A percentile compares a stretch with the other conserved stretches of the same genome.
These are phyloP conservation scores for Hydrophis major DNA, from an alignment of 2,797 vertebrate genomes.

Conservation along the genomic window DNA sequence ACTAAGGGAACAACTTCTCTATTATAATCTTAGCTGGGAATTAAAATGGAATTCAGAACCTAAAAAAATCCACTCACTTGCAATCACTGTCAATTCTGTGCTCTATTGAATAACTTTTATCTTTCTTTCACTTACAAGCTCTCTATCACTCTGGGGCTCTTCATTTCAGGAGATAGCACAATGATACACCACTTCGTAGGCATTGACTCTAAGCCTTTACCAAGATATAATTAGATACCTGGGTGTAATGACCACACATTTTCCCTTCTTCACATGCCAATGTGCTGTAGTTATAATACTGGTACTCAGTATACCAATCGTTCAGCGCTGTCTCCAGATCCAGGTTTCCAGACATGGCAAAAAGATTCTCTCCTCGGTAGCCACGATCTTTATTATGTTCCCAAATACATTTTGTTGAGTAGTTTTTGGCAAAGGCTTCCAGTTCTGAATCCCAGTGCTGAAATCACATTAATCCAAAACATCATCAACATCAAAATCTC, in stretches of 20 bases:
- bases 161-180: neutral
- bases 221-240: slow-evolving; percentile 61
- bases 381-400: slow-evolving; percentile 75
- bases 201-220: neutral
- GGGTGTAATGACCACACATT: slow-evolving; percentile 78
- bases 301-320: slow-evolving; percentile 68
- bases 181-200: neutral
- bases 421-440: slow-evolving; percentile 70
- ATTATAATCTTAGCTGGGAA: neutral
- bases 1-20: neutral
- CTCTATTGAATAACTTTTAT: neutral
- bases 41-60: neutral
- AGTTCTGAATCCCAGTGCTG: slow-evolving; percentile 74
- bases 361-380: slow-evolving; percentile 73
- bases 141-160: neutral
- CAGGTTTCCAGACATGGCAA: slow-evolving; percentile 66
- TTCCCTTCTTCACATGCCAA: slow-evolving; percentile 55
- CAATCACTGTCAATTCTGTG: neutral
- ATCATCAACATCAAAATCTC: slow-evolving; percentile 31
- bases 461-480: slow-evolving; percentile 10
- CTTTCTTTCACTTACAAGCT: neutral
- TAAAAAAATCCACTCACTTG: neutral
- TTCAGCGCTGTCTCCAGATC: slow-evolving; percentile 63
- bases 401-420: slow-evolving; percentile 73
- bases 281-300: slow-evolving; percentile 69